Evolutionary conservation across 2,113 vertebrate genomes (phyloP).

Genomic region (Bostrychus sinensis): DNA sequence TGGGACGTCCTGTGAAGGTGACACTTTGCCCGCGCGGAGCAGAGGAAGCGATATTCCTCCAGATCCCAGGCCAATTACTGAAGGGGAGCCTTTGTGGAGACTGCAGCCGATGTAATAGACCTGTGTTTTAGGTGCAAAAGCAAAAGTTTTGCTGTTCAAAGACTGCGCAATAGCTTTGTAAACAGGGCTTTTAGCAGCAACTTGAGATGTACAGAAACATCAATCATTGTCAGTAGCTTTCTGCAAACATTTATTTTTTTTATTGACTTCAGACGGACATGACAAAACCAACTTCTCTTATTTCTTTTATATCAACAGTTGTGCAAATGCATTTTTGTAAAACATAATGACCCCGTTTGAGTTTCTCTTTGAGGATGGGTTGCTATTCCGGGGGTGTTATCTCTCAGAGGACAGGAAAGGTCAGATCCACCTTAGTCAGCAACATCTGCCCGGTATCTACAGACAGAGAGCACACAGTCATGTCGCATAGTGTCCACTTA

Average conservation of each 20-base stretch:
- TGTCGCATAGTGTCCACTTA: constrained; percentile 8
- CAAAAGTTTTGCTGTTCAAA: constrained; percentile 20
- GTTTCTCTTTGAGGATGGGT: constrained; percentile 3
- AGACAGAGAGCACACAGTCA: constrained; percentile 27
- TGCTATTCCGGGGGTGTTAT: constrained; percentile 8
- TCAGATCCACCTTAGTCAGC: constrained; percentile 13
- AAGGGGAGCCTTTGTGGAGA: constrained; percentile 35
- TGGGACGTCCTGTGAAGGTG: constrained; percentile 45
- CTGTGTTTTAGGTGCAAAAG: constrained; percentile 22
- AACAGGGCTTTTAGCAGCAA: constrained; percentile 18
- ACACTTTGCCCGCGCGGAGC: constrained; percentile 38
- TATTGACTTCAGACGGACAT: no score
- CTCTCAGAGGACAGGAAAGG: constrained; percentile 33
- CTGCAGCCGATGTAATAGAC: constrained; percentile 49
- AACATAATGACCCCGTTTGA: neutral
- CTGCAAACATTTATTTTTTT: no score
- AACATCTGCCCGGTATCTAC: constrained; percentile 35
- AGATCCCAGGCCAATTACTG: constrained; percentile 40
- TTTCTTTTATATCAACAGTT: constrained; percentile 11
- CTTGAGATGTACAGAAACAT: constrained; percentile 26
- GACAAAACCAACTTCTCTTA: no score
- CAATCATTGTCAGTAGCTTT: constrained; percentile 22
- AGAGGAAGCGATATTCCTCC: constrained; percentile 59
- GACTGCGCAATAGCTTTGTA: constrained; percentile 20
- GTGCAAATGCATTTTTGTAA: constrained; percentile 1